Base-by-base conservation (phyloP, 2,113 vertebrate species). In the Odobenus rosmarus region DNA sequence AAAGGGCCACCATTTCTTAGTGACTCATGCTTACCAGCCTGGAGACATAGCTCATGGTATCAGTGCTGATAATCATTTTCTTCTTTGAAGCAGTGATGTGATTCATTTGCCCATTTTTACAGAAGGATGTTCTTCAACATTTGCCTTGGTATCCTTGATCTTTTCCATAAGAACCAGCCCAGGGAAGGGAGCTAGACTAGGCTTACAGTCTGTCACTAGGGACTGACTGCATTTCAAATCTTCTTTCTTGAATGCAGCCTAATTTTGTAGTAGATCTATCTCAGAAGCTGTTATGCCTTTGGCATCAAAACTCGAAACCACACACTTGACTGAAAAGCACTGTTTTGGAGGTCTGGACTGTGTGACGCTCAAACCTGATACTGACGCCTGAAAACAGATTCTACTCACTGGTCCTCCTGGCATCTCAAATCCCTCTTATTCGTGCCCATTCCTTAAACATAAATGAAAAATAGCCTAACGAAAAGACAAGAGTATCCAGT, bases 391-490 rank as follows among this genome's bases (percentile, higher is more conserved):
- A 88, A 36, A 74, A 90, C 11, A 80, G 61, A 83, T 71, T 95
- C 89, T 69, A 89, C 11, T 79, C 55, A 76, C 15, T 61, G 46
- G 55, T 80, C 13, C 24, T 90, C 79, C 42, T 62, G 76, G 85
- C 33, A 79, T 76, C 64, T 64, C 53, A 46, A 55, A 72, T 90
- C 88, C 49, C 51, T 88, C 18, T 55, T 61, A 51, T 74, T 86
- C 53, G 31, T 93, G 59, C 33, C 64, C 84, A 59, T 31, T 83
- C 26, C 36, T 88, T 24, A 89, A 96, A 95, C 5, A 15, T 51
- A 89, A 93, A 91, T n/a, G 59, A 72, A 95, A 94, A 96, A 96
- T 24, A 97, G 46, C 36, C 55, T 95, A 74, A 49, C 6, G 31
- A 87, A 94, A 89, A 86, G 12, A 46, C 31, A 91, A 91, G 59